Evolutionary conservation across 92 coral and sea anemone genomes (phyloP).

Genomic region (Chrysogorgia sp.): DNA sequence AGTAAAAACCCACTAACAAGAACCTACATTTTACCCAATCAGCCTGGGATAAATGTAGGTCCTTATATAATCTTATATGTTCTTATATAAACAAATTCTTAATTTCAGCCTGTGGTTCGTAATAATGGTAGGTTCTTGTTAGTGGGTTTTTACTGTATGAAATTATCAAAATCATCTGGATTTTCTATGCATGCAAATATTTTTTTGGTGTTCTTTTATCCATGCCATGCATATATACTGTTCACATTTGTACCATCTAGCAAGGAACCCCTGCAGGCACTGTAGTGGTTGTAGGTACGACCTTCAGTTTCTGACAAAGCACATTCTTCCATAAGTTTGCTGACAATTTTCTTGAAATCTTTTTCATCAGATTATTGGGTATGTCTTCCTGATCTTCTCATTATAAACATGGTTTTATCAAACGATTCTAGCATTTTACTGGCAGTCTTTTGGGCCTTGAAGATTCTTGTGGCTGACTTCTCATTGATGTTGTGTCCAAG

Average conservation of each 20-base stretch:
- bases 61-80: too few species aligned
- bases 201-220: conserved; percentile 44
- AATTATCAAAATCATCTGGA: neutral
- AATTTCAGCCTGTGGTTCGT: too few species aligned
- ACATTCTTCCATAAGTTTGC: conserved; percentile 39
- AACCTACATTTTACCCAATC: too few species aligned
- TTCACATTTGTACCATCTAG: conserved; percentile 26
- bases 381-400: conserved; percentile 43
- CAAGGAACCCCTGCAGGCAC: conserved; percentile 21
- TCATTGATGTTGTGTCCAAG: conserved; percentile 46
- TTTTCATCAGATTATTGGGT: too few species aligned
- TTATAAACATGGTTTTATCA: conserved; percentile 25
- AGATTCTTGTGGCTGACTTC: conserved; percentile 32
- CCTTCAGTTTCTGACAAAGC: conserved; percentile 39
- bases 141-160: too few species aligned
- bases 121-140: too few species aligned
- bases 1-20: too few species aligned
- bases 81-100: too few species aligned
- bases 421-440: conserved; percentile 22
- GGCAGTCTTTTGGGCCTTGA: conserved; percentile 47
- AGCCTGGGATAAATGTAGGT: too few species aligned
- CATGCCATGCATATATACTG: conserved; percentile 33
- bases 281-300: conserved; percentile 40
- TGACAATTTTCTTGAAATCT: conserved; percentile 33
- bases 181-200: conserved; percentile 28